phyloP scores from a whole-genome alignment of 2,888 invertebrate species.

The Lasioglossum morio region DNA sequence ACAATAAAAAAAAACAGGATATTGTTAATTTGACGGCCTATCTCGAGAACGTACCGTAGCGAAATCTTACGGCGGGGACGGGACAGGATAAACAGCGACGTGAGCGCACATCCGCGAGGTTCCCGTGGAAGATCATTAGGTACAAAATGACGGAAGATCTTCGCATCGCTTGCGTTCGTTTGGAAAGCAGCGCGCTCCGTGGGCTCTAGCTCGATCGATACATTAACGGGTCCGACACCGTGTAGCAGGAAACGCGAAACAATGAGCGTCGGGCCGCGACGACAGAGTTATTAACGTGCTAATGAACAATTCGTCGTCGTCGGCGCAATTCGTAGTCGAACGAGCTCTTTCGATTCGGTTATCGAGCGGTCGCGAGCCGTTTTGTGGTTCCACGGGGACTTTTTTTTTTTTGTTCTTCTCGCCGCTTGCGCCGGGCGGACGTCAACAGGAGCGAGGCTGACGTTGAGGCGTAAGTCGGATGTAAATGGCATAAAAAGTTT shows the following conservation, averaged over 20 bases:
- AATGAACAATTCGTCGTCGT: slow-evolving; percentile 29
- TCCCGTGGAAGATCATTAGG: neutral
- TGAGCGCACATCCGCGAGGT: neutral
- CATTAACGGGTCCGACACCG: slow-evolving; percentile 3
- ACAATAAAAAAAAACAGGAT: too few species aligned
- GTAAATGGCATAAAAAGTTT: slow-evolving; percentile 71
- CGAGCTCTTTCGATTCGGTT: slow-evolving; percentile 17
- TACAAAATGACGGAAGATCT: neutral
- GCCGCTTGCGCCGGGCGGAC: slow-evolving; percentile 16
- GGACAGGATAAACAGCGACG: neutral
- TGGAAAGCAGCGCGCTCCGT: neutral
- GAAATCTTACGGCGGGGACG: neutral
- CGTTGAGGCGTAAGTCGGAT: slow-evolving; percentile 61
- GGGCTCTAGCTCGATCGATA: neutral
- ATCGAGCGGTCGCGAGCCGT: slow-evolving; percentile 24
- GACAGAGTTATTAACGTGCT: slow-evolving; percentile 36
- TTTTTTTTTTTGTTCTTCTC: neutral
- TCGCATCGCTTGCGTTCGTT: neutral
- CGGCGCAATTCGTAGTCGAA: slow-evolving; percentile 6
- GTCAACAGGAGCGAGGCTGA: slow-evolving; percentile 39
- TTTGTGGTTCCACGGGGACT: neutral
- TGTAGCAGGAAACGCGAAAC: neutral
- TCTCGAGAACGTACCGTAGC: neutral
- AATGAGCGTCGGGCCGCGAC: slow-evolving; percentile 5
- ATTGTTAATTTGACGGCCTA: neutral